Conservation (phyloP, 2,888 invertebrate species). For the Dolichomitus sp. region DNA sequence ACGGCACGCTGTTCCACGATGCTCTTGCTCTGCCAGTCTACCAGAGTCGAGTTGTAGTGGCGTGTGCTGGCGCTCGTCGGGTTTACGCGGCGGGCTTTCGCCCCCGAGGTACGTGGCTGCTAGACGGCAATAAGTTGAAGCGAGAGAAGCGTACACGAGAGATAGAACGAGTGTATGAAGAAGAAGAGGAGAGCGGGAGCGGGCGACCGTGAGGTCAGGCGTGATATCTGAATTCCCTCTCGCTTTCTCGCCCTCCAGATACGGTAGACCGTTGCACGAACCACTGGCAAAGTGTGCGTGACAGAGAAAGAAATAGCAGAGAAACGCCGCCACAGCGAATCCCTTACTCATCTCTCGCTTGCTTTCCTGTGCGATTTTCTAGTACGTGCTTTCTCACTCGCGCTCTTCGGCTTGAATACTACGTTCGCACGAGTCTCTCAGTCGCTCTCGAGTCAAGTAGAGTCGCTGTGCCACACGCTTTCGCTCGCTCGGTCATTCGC, state of each 20-base stretch:
- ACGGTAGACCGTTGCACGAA: slow-evolving; percentile 26
- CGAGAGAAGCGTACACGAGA: slow-evolving; percentile 26
- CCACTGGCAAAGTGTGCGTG: background rate
- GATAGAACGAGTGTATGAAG: slow-evolving; percentile 9
- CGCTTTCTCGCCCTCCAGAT: slow-evolving; percentile 50
- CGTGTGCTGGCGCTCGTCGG: slow-evolving; percentile 61
- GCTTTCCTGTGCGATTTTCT: slow-evolving; percentile 37
- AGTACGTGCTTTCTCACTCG: background rate
- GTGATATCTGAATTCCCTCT: slow-evolving; percentile 73
- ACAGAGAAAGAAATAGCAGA: background rate
- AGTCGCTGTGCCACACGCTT: slow-evolving; percentile 6
- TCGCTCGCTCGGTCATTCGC: slow-evolving; percentile 51
- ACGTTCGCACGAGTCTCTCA: background rate
- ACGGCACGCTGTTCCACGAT: slow-evolving; percentile 44
- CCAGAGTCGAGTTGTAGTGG: slow-evolving; percentile 65
- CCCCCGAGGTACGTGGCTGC: slow-evolving; percentile 67
- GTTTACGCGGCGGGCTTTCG: slow-evolving; percentile 74
- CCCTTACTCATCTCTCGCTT: slow-evolving; percentile 51
- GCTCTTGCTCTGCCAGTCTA: slow-evolving; percentile 29
- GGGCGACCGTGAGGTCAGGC: slow-evolving; percentile 72
- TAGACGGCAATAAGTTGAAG: slow-evolving; percentile 46
- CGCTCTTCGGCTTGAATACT: background rate
- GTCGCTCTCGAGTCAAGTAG: background rate
- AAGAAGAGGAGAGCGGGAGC: slow-evolving; percentile 39
- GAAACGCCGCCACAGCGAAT: slow-evolving; percentile 10